phyloP scores from a whole-genome alignment of 2,113 vertebrate species.

The Isurus oxyrinchus region DNA sequence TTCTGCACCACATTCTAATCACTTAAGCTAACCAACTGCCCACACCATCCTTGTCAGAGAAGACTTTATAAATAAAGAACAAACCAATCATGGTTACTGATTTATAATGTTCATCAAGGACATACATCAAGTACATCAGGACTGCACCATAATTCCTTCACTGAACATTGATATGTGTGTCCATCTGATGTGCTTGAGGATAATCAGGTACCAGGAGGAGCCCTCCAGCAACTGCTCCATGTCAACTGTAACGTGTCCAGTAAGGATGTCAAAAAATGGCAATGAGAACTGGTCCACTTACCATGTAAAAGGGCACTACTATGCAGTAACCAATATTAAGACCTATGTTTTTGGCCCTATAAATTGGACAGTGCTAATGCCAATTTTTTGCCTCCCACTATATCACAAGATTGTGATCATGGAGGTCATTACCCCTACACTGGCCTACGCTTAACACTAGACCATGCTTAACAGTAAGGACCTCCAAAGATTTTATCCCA shows the following conservation, averaged over 20 bases:
- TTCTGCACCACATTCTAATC: neutral
- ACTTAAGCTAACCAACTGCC: neutral
- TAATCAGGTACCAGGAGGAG: neutral
- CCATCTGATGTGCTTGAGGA: neutral
- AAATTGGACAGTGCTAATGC: neutral
- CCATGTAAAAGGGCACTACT: neutral
- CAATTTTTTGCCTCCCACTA: neutral
- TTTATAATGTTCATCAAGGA: neutral
- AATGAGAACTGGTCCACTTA: neutral
- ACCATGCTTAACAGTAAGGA: neutral
- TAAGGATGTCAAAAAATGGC: neutral
- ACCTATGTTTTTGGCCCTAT: neutral
- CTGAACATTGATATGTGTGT: neutral
- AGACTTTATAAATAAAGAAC: neutral
- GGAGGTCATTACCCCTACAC: too few relatives aligned
- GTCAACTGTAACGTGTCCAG: neutral
- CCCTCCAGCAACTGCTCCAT: neutral
- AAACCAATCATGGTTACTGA: neutral
- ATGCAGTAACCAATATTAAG: neutral
- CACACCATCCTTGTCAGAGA: neutral
- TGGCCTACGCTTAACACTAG: too few relatives aligned
- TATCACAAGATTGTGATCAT: too few relatives aligned
- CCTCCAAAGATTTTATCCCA: neutral
- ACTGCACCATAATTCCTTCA: neutral
- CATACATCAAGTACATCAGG: neutral